phyloP scores from a whole-genome alignment of 2,797 vertebrate species.

The Rachycentron canadum region DNA sequence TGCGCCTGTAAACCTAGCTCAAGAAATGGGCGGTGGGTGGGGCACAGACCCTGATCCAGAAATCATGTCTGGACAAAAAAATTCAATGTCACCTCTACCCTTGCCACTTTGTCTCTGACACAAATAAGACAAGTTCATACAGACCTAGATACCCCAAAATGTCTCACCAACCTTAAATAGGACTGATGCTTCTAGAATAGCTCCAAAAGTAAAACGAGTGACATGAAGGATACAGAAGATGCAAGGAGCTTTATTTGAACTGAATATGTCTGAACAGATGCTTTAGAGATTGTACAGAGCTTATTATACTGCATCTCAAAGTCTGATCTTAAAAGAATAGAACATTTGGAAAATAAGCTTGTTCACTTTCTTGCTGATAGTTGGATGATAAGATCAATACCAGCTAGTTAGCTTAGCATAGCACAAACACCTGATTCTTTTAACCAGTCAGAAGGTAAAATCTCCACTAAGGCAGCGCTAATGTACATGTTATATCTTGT shows the following conservation, averaged over 20 bases:
- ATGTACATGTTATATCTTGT: background rate
- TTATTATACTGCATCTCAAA: constrained; percentile 16
- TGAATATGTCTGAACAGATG: background rate
- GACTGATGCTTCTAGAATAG: constrained; percentile 4
- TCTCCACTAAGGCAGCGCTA: background rate
- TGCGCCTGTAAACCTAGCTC: no score
- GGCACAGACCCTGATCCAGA: no score
- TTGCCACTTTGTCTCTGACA: constrained; percentile 1
- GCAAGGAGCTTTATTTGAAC: background rate
- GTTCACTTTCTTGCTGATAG: background rate
- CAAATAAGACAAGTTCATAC: constrained; percentile 25
- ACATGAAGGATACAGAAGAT: background rate
- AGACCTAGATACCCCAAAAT: background rate
- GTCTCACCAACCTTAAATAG: background rate
- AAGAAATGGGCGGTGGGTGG: no score
- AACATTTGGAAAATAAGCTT: background rate
- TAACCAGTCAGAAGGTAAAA: background rate
- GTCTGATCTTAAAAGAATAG: constrained; percentile 15
- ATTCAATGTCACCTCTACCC: constrained; percentile 9
- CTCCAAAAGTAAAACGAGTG: constrained; percentile 2
- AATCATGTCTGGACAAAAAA: no score
- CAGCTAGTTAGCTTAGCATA: constrained; percentile 1
- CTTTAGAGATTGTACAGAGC: background rate
- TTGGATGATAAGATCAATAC: background rate
- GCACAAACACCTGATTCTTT: background rate